phyloP scores from a whole-genome alignment of 2,888 invertebrate species.

The Hypena proboscidalis region DNA sequence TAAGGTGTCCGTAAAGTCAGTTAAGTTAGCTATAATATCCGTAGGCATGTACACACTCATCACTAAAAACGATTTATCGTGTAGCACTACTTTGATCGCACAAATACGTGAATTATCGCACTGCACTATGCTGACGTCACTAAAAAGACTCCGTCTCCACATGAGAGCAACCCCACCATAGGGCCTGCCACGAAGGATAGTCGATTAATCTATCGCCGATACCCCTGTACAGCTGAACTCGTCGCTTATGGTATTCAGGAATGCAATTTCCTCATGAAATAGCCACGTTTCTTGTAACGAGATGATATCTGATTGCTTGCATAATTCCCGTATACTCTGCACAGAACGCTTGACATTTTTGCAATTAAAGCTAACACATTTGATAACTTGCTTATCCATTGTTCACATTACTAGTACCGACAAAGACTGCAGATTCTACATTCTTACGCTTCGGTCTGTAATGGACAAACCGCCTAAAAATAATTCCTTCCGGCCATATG shows the following conservation, averaged over 20 bases:
- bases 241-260: not conserved
- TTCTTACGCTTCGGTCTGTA: too few species aligned
- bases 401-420: too few species aligned
- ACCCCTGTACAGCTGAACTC: not conserved
- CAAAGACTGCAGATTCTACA: too few species aligned
- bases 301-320: not conserved
- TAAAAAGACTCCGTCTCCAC: not conserved
- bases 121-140: not conserved
- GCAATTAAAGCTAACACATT: not conserved
- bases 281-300: not conserved
- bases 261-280: not conserved
- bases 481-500: too few species aligned
- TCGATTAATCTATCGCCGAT: too few species aligned
- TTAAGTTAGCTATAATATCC: not conserved
- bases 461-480: too few species aligned
- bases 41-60: not conserved
- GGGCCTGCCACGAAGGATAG: too few species aligned
- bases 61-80: not conserved
- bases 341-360: not conserved
- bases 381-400: not conserved
- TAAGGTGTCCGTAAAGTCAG: not conserved
- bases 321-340: not conserved
- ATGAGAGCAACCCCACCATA: too few species aligned
- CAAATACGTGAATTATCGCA: not conserved
- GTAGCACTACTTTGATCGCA: not conserved